A percentile compares a stretch with the other conserved stretches of the same genome.
Conservation (phyloP, 37 sponge, comb jelly and placozoan genomes). For the Corticium candelabrum region DNA sequence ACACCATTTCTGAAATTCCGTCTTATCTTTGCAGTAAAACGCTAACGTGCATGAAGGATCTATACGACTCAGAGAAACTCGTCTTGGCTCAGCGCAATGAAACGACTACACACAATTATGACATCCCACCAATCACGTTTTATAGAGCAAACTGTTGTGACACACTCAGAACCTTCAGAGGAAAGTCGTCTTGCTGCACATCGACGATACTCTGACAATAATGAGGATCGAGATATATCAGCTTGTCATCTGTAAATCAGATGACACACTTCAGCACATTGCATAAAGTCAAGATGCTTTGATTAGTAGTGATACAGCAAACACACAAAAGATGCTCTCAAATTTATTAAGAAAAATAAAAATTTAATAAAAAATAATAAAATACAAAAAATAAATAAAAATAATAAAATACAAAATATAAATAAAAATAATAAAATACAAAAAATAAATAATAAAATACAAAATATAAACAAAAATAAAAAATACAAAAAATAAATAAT, state of each 20-base stretch:
- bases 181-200: constrained; percentile 5
- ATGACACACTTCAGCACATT: no score
- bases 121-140: no score
- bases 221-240: constrained; percentile 95
- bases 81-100: constrained; percentile 71
- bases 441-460: no score
- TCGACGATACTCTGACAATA: constrained; percentile 53
- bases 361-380: no score
- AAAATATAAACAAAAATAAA: no score
- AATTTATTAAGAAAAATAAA: neutral
- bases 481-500: no score
- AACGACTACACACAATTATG: no score
- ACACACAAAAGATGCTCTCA: neutral
- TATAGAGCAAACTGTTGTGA: no score
- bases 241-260: constrained; percentile 66
- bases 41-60: constrained; percentile 96
- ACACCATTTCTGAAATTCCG: constrained; percentile 34
- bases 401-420: neutral
- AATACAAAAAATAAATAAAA: neutral
- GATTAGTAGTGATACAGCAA: neutral
- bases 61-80: constrained; percentile 68
- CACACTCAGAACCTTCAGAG: neutral
- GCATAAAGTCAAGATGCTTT: no score
- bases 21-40: constrained; percentile 50
- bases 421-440: neutral